Conservation (phyloP, 2,113 vertebrate genomes). For the Ageneiosus marmoratus region DNA sequence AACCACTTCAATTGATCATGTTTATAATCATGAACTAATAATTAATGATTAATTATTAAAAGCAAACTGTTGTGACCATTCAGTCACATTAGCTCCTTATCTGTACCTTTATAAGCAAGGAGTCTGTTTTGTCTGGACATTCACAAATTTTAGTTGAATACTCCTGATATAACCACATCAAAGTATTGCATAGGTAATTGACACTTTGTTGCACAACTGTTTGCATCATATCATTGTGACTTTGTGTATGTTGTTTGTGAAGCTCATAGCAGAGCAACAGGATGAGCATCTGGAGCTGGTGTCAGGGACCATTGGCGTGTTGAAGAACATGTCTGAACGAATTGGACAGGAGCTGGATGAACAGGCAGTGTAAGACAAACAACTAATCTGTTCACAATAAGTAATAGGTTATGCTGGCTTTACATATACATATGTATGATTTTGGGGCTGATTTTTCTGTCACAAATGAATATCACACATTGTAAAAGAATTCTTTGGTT, state of each 20-base stretch:
- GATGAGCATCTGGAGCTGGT: conserved; percentile 97
- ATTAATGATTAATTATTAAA: background rate
- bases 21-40: background rate
- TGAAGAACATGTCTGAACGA: conserved; percentile 98
- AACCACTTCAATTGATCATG: background rate
- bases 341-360: conserved; percentile 97
- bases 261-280: conserved; percentile 94
- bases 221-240: background rate
- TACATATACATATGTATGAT: background rate
- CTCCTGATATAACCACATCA: background rate
- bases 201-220: background rate
- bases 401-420: background rate
- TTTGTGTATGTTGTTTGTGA: conserved; percentile 8
- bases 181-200: background rate
- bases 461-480: background rate
- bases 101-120: background rate
- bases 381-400: background rate
- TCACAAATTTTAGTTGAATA: background rate
- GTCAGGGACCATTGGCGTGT: conserved; percentile 93
- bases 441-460: background rate
- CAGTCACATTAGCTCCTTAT: background rate
- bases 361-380: conserved; percentile 87
- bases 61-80: background rate
- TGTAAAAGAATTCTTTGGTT: background rate
- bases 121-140: background rate